phyloP scores from a whole-genome alignment of 2,888 invertebrate genomes.

The Caenorhabditis imperialis region DNA sequence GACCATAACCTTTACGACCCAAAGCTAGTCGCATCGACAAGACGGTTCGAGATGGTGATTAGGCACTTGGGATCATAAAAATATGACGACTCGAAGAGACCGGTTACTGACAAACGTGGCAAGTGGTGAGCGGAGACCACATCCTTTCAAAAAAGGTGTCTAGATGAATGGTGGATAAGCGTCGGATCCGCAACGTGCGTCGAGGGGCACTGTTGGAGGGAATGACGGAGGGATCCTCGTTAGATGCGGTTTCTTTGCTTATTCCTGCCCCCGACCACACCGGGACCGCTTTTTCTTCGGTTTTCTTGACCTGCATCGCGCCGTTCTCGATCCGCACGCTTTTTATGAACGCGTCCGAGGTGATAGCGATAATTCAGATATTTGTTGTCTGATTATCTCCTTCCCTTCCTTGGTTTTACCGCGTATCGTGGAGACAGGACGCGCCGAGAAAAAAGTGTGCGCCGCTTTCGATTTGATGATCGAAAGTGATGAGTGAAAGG shows the following conservation, averaged over 20 bases:
- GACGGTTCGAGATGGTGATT: conserved; percentile 22
- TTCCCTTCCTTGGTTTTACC: conserved; percentile 4
- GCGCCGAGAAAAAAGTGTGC: conserved; percentile 21
- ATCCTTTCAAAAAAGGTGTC: conserved; percentile 17
- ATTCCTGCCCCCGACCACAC: conserved; percentile 39
- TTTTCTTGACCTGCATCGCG: conserved; percentile 48
- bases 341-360: conserved; percentile 41
- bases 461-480: conserved; percentile 34
- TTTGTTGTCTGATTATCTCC: conserved; percentile 37
- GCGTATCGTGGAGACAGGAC: conserved; percentile 27
- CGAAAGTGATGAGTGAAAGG: conserved; percentile 44
- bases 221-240: conserved; percentile 33
- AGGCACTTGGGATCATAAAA: conserved; percentile 27
- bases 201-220: conserved; percentile 23
- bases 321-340: conserved; percentile 43
- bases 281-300: conserved; percentile 51
- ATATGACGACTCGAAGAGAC: neutral
- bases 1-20: conserved; percentile 35
- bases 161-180: conserved; percentile 18
- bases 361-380: conserved; percentile 49
- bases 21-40: conserved; percentile 16
- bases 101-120: neutral
- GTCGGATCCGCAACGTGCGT: conserved; percentile 32
- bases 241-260: conserved; percentile 20
- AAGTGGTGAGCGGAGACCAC: neutral